Base-by-base conservation (phyloP, 37 sponge, comb jelly and placozoan genomes). In the Ephydatia muelleri region DNA sequence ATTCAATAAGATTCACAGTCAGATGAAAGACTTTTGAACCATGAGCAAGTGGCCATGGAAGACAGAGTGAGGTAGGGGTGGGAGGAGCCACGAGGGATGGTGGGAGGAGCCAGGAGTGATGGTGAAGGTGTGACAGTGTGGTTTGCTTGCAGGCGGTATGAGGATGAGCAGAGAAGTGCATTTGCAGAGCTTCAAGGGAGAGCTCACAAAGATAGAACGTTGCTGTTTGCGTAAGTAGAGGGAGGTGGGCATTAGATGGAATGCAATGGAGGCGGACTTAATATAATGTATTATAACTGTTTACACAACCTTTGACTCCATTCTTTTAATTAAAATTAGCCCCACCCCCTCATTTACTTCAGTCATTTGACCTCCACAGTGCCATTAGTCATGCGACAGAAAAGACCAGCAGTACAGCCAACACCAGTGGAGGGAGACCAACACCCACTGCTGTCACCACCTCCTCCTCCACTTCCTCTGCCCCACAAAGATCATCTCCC, bases 1-100 rank as follows among this genome's bases (percentile, higher is more conserved):
- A 8, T 76, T 90, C 64, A 93, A 87, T 74, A 22, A 28, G 38
- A 33, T 84, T 2, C 94, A 93, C 40, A 33, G 36, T 37, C 72
- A 86, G 65, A 89, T 90, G 91, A 90, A 90, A 75, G n/a, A 49
- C 28, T 89, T 75, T 85, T 93, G 11, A 75, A 83, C 11, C 38
- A 80, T 27, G 90, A 93, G 77, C 74, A 90, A 75, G 85, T 81
- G 21, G 80, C 80, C 28, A 84, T 93, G 88, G 94, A 93, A 73
- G 80, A 81, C 29, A 80, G 88, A 36, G 84, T 93, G 6, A 93
- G 82, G 83, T 40, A 21, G 23, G n/a, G n/a, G n/a, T n/a, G n/a
- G n/a, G n/a, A n/a, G 47, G 47, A 43, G 47, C 8, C 6, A 43
- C 6, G 47, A 43, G 47, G 4, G 47, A 67, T 25, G 39, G 70